Conservation (phyloP, 2,888 invertebrate genomes). For the Thymelicus lineola region DNA sequence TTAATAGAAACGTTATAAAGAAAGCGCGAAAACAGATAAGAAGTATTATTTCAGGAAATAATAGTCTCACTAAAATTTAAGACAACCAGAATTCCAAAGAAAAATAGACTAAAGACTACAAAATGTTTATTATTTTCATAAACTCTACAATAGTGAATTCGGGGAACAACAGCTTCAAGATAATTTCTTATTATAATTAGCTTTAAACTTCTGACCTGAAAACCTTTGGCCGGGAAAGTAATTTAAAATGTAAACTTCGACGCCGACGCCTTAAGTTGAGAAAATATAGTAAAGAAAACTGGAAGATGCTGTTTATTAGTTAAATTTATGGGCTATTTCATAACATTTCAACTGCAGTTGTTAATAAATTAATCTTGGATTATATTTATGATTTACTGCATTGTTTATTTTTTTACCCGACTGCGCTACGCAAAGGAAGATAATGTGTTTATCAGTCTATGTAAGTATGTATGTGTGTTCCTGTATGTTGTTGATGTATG, state of each 20-base stretch:
- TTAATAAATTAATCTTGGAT: background rate
- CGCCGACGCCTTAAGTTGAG: conserved; percentile 27
- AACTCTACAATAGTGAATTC: conserved; percentile 19
- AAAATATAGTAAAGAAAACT: conserved; percentile 30
- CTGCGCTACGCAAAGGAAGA: too few relatives aligned
- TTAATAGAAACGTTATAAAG: background rate
- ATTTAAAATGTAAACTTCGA: conserved; percentile 40
- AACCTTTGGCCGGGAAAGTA: conserved; percentile 37
- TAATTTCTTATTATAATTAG: conserved; percentile 37
- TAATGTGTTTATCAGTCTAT: too few relatives aligned
- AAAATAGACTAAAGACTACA: background rate
- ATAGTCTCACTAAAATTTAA: background rate
- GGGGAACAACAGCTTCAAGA: conserved; percentile 19
- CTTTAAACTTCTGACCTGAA: conserved; percentile 33
- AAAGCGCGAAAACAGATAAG: background rate
- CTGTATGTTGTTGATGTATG: too few relatives aligned
- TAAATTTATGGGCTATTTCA: conserved; percentile 28
- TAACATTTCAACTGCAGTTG: conserved; percentile 2
- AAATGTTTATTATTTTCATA: conserved; percentile 26
- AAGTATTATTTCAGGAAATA: background rate
- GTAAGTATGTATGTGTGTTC: too few relatives aligned
- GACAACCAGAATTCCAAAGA: conserved; percentile 2
- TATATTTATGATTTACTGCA: too few relatives aligned
- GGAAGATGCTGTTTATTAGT: conserved; percentile 24
- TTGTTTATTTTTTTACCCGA: too few relatives aligned